These are phyloP conservation scores for Lutjanus campechanus DNA, from an alignment of 2,797 vertebrate species.

Conservation along the genomic window DNA sequence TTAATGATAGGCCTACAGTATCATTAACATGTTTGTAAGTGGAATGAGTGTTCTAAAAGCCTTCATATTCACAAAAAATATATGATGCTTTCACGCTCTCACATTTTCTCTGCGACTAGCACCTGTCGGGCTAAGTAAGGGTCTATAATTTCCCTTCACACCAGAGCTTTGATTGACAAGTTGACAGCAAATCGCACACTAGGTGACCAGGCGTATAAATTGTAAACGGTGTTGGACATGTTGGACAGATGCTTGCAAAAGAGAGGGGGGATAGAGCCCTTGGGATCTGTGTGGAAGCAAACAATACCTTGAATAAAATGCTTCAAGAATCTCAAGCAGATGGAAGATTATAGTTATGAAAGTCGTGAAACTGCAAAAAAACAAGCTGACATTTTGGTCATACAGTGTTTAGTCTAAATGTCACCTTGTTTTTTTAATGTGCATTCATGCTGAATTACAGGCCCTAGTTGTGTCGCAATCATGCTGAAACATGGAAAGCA, in stretches of 20 bases:
- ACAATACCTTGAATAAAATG: slow-evolving; percentile 59
- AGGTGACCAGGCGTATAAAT: slow-evolving; percentile 72
- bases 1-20: background rate
- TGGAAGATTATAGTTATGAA: slow-evolving; percentile 47
- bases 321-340: slow-evolving; percentile 64
- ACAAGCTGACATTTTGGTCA: slow-evolving; percentile 47
- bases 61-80: slow-evolving; percentile 20
- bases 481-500: slow-evolving; percentile 17
- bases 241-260: slow-evolving; percentile 68
- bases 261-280: slow-evolving; percentile 44
- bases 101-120: slow-evolving; percentile 16
- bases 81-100: slow-evolving; percentile 26
- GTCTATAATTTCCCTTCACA: slow-evolving; percentile 55
- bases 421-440: slow-evolving; percentile 46
- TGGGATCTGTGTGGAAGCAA: slow-evolving; percentile 52
- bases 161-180: slow-evolving; percentile 68
- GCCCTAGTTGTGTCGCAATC: slow-evolving; percentile 28
- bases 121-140: slow-evolving; percentile 56
- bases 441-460: slow-evolving; percentile 26
- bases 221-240: slow-evolving; percentile 58
- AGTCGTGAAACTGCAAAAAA: slow-evolving; percentile 49
- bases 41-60: slow-evolving; percentile 37
- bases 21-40: slow-evolving; percentile 23
- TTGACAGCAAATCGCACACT: slow-evolving; percentile 72
- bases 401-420: slow-evolving; percentile 52